Percentiles rank a stretch among this genome's conserved stretches.
phyloP scores from a whole-genome alignment of 2,888 invertebrate species.

The Mimachlamys varia region DNA sequence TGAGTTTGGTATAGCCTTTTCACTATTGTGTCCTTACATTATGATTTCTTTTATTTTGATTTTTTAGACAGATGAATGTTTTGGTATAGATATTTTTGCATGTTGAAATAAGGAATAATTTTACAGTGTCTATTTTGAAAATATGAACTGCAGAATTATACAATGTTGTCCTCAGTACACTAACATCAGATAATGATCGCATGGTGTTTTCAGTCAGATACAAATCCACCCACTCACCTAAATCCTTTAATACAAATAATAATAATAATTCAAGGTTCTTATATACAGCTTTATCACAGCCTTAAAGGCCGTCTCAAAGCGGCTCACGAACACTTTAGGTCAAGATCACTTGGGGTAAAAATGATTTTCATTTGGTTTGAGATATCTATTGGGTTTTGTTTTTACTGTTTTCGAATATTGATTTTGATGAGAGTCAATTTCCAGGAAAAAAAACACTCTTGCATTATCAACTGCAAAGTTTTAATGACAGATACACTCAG shows the following conservation, averaged over 20 bases:
- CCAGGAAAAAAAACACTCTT: background rate
- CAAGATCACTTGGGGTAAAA: too few species aligned
- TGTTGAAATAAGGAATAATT: background rate
- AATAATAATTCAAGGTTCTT: too few species aligned
- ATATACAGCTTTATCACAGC: too few species aligned
- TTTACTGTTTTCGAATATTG: background rate
- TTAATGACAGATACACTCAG: too few species aligned
- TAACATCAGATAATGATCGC: background rate
- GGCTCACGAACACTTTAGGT: too few species aligned
- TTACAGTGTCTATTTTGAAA: constrained; percentile 1
- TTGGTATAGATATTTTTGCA: background rate
- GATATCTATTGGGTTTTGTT: background rate
- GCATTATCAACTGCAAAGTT: too few species aligned
- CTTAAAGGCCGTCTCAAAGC: background rate
- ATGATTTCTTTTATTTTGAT: constrained; percentile 16
- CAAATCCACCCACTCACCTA: background rate
- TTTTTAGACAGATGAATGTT: constrained; percentile 17
- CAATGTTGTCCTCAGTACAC: background rate
- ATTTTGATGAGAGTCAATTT: background rate
- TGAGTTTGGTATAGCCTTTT: background rate
- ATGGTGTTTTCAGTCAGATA: background rate
- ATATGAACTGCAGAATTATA: background rate
- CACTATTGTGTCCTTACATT: background rate
- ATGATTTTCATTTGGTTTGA: background rate
- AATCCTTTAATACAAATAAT: too few species aligned